Evolutionary conservation across 2,888 invertebrate species (phyloP).

Genomic region (Protonemura montana): DNA sequence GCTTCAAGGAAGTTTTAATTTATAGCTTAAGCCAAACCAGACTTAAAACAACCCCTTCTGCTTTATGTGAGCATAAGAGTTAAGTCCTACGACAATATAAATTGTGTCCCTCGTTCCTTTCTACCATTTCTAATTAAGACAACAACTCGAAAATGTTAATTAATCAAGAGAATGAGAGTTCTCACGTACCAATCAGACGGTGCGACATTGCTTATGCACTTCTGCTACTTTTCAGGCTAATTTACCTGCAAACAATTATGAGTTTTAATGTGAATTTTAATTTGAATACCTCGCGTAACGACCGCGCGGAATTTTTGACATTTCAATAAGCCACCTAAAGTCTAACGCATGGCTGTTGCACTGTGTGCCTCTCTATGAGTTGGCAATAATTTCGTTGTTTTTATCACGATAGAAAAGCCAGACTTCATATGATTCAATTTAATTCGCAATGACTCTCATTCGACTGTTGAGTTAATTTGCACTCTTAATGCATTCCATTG

Average conservation of each 20-base stretch:
- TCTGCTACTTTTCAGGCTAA: not conserved
- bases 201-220: conserved; percentile 34
- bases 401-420: too few species aligned
- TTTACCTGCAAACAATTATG: not conserved
- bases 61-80: not conserved
- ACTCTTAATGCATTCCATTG: too few species aligned
- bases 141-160: conserved; percentile 46
- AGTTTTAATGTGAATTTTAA: not conserved
- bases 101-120: conserved; percentile 37
- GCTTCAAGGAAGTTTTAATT: conserved; percentile 37
- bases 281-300: not conserved
- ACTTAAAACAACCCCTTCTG: conserved; percentile 27
- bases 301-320: not conserved
- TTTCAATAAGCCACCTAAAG: not conserved
- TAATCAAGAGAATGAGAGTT: conserved; percentile 42
- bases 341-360: too few species aligned
- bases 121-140: conserved; percentile 45
- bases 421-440: too few species aligned
- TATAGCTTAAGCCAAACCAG: conserved; percentile 27
- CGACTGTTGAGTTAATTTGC: too few species aligned
- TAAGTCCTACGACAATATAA: conserved; percentile 29
- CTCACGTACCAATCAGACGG: conserved; percentile 32
- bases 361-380: too few species aligned
- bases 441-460: too few species aligned
- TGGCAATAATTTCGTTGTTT: too few species aligned